Percentiles rank a stretch among this genome's conserved stretches.
phyloP scores from a whole-genome alignment of 2,888 invertebrate genomes.

The Lamproptera curius region DNA sequence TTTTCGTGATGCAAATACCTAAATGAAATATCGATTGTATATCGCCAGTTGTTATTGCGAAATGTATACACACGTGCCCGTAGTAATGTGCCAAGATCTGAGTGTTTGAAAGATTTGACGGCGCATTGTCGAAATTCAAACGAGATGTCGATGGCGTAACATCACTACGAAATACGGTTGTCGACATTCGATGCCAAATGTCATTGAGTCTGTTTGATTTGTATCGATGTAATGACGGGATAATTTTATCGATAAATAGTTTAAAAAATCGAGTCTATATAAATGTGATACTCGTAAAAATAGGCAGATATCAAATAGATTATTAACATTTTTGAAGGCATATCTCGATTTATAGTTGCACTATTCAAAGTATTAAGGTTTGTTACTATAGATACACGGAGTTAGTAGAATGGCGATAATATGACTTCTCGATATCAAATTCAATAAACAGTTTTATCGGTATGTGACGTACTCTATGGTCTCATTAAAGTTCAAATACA shows the following conservation, averaged over 20 bases:
- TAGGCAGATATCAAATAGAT: too few relatives aligned
- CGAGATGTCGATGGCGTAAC: slow-evolving; percentile 15
- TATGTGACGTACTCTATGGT: too few relatives aligned
- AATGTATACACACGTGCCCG: slow-evolving; percentile 3
- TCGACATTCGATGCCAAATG: slow-evolving; percentile 17
- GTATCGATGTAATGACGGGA: background rate
- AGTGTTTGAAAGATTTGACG: slow-evolving; percentile 19
- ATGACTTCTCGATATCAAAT: too few relatives aligned
- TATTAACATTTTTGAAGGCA: background rate
- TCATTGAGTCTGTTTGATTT: slow-evolving; percentile 13
- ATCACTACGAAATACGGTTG: slow-evolving; percentile 18
- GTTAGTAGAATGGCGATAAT: too few relatives aligned
- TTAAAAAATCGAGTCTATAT: too few relatives aligned
- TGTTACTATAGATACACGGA: too few relatives aligned
- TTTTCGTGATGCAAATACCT: background rate
- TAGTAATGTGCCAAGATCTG: slow-evolving; percentile 19
- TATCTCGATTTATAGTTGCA: too few relatives aligned
- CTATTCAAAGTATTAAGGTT: too few relatives aligned
- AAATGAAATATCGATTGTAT: slow-evolving; percentile 2
- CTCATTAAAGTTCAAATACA: too few relatives aligned
- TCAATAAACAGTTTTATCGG: too few relatives aligned
- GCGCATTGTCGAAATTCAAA: slow-evolving; percentile 21
- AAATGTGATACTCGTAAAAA: too few relatives aligned
- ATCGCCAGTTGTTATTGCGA: slow-evolving; percentile 4
- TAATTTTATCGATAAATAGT: background rate